A percentile compares a stretch with the other conserved stretches of the same genome.
phyloP scores from a whole-genome alignment of 2,888 invertebrate species.

The Hypomecis punctinalis region DNA sequence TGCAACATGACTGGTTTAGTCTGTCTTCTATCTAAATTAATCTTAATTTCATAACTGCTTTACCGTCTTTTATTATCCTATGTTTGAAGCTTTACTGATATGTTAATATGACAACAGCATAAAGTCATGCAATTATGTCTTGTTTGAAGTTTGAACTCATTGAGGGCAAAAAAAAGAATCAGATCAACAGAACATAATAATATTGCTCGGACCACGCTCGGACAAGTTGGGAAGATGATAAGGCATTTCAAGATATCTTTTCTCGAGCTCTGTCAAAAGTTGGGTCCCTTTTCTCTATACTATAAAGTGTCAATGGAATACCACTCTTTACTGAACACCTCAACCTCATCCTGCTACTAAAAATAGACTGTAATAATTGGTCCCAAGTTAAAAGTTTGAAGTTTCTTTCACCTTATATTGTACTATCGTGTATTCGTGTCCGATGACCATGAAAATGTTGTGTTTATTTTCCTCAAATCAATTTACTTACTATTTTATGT shows the following conservation, averaged over 20 bases:
- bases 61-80: background rate
- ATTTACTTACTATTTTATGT: constrained; percentile 19
- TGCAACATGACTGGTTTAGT: background rate
- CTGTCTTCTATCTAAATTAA: background rate
- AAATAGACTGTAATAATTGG: too few relatives aligned
- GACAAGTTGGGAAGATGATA: too few relatives aligned
- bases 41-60: background rate
- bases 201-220: too few relatives aligned
- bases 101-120: background rate
- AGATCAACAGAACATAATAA: too few relatives aligned
- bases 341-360: too few relatives aligned
- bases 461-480: constrained; percentile 10
- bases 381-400: too few relatives aligned
- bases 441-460: background rate
- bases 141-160: background rate
- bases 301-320: too few relatives aligned
- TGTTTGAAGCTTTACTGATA: constrained; percentile 1
- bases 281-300: too few relatives aligned
- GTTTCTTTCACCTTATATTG: background rate
- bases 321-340: too few relatives aligned
- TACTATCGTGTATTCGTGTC: background rate
- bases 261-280: too few relatives aligned
- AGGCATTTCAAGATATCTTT: too few relatives aligned
- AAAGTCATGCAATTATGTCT: constrained; percentile 5
- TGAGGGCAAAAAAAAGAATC: too few relatives aligned